Evolutionary conservation across 1,140 invertebrate species (phyloP).

Genomic region (Ridgeia piscesae): DNA sequence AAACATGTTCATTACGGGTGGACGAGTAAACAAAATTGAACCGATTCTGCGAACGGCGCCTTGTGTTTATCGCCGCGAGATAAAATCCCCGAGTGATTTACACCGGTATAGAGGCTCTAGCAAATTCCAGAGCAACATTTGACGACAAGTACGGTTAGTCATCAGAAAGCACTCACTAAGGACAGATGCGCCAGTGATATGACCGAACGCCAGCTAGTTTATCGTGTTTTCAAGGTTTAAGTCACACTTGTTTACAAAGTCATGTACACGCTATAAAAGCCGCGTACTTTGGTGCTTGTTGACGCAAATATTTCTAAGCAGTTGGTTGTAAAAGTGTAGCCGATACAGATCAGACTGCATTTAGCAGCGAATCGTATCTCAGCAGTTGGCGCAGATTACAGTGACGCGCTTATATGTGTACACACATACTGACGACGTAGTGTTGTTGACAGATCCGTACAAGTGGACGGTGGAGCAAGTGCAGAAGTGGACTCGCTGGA

Average conservation of each 20-base stretch:
- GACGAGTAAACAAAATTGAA: constrained; percentile 11
- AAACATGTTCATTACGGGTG: not conserved
- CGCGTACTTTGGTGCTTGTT: not conserved
- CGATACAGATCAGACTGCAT: too few relatives aligned
- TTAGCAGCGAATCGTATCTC: constrained; percentile 12
- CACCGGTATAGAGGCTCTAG: not conserved
- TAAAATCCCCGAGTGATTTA: not conserved
- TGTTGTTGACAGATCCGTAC: constrained; percentile 70
- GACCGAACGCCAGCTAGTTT: not conserved
- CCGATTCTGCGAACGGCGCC: not conserved
- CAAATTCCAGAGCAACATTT: not conserved
- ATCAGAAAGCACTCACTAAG: not conserved
- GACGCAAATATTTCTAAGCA: too few relatives aligned
- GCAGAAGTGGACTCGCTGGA: constrained; percentile 83
- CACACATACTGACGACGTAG: constrained; percentile 29
- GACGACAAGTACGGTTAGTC: not conserved
- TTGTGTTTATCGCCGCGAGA: not conserved
- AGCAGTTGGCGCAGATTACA: not conserved
- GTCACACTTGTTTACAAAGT: not conserved
- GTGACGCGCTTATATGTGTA: constrained; percentile 46
- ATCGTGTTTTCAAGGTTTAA: not conserved
- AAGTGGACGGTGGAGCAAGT: constrained; percentile 82
- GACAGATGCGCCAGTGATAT: not conserved
- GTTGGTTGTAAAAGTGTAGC: too few relatives aligned
- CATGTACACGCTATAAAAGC: not conserved